These are phyloP conservation scores for Leptosomus discolor DNA, from an alignment of 2,113 vertebrate genomes.

Conservation along the genomic window DNA sequence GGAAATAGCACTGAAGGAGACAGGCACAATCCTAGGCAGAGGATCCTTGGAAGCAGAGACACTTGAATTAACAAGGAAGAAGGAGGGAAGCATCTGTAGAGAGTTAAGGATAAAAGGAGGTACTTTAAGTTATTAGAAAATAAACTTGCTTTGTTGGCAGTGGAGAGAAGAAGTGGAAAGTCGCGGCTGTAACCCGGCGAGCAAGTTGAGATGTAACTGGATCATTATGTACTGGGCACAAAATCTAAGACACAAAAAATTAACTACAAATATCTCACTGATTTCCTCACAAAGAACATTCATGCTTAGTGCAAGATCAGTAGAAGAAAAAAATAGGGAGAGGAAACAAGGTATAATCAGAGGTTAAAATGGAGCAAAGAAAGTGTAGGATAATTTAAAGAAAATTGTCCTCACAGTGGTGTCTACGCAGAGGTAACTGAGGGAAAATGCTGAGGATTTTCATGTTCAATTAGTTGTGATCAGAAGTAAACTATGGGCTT, in stretches of 20 bases:
- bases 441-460: background rate
- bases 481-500: background rate
- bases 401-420: background rate
- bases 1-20: background rate
- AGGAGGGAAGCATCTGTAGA: background rate
- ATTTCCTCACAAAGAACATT: background rate
- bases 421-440: background rate
- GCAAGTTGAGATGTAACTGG: background rate
- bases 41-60: background rate
- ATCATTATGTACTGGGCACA: slow-evolving; percentile 12
- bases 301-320: background rate
- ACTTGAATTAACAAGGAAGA: background rate
- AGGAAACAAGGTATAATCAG: background rate
- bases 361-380: background rate
- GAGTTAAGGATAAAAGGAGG: background rate
- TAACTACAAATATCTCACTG: background rate
- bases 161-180: background rate
- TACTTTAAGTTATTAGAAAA: slow-evolving; percentile 1
- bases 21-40: background rate
- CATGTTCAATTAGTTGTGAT: background rate
- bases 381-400: background rate
- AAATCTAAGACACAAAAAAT: slow-evolving; percentile 28
- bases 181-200: background rate
- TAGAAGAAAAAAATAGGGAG: background rate
- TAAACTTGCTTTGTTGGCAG: slow-evolving; percentile 16